phyloP scores from a whole-genome alignment of 2,888 invertebrate species.

The Lithophane semibrunnea region DNA sequence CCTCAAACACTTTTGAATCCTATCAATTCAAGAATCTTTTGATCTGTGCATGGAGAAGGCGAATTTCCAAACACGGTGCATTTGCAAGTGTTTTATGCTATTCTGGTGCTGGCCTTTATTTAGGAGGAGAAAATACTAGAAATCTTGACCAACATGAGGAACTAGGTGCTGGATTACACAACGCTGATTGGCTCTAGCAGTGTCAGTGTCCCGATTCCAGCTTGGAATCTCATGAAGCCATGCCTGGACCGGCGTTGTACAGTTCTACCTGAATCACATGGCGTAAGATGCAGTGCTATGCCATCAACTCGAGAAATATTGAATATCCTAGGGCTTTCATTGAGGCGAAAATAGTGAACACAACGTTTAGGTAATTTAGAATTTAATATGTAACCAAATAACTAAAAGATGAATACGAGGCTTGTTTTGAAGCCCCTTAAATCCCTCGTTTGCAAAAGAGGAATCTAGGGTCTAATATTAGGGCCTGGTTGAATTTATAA shows the following conservation, averaged over 20 bases:
- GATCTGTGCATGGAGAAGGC: neutral
- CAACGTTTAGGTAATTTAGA: too few relatives aligned
- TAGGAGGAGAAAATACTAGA: neutral
- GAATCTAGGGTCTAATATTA: too few relatives aligned
- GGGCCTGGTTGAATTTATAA: too few relatives aligned
- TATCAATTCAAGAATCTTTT: neutral
- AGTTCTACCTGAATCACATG: neutral
- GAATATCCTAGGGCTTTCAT: too few relatives aligned
- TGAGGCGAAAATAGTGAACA: too few relatives aligned
- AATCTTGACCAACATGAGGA: neutral
- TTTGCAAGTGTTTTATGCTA: neutral
- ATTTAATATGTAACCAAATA: too few relatives aligned
- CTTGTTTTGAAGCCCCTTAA: too few relatives aligned
- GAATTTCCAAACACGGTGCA: neutral
- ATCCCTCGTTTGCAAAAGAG: too few relatives aligned
- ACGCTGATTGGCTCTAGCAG: neutral
- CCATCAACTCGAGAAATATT: constrained; percentile 12
- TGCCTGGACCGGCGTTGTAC: neutral
- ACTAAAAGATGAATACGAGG: too few relatives aligned
- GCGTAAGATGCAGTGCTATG: constrained; percentile 17
- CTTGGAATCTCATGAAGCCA: too few relatives aligned
- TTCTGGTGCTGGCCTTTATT: neutral
- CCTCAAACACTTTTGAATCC: neutral
- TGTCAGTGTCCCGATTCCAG: too few relatives aligned
- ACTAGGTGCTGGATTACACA: neutral